Evolutionary conservation across 2,888 invertebrate species (phyloP), one percentile per base, ranked within the genome.

Genomic region (Lithodes maja): DNA sequence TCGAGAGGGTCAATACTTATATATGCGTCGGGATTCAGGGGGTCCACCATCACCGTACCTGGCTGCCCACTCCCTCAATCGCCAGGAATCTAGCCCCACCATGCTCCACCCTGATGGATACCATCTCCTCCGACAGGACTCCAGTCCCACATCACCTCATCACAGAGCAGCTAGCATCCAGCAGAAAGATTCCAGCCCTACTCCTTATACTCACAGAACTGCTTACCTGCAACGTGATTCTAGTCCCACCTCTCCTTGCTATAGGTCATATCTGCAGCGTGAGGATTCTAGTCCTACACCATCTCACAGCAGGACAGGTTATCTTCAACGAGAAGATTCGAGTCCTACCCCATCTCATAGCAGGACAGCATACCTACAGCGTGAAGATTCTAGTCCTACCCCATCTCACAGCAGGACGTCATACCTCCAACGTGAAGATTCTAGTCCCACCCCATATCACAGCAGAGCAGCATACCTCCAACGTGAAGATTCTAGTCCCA

Each of bases 1-100:
- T 82, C 55, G 75, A 55, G 86, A 74, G 15, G 81, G 86, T 49
- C 75, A 86, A 33, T n/a, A 81, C 1, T 53, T 82, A 12, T 82
- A 75, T 74, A 74, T 86, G 74, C 75, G 75, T 61, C 61, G 55
- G 7, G 75, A 81, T 74, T 86, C 86, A 5, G 55, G 81, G 17
- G 53, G 80, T 12, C 75, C 81, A 7, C 75, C 86, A 17, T 82
- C 86, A 1, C 81, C 77, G 3, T 61, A 7, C 7, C 7, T 50
- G 2, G 78, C 68, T 7, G 61, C 68, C 52, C 61, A 3, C 77
- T 68, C 55, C 52, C 54, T 85, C 12, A 77, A 55, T 3, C 77
- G 49, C 3, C 84, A 12, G 55, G 75, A 84, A 54, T 75, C 55
- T 9, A 17, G 53, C n/a, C 75, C 75, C 49, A 15, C 77, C 33